Conservation (phyloP, 2,113 vertebrate species). For the Perognathus longimembris region DNA sequence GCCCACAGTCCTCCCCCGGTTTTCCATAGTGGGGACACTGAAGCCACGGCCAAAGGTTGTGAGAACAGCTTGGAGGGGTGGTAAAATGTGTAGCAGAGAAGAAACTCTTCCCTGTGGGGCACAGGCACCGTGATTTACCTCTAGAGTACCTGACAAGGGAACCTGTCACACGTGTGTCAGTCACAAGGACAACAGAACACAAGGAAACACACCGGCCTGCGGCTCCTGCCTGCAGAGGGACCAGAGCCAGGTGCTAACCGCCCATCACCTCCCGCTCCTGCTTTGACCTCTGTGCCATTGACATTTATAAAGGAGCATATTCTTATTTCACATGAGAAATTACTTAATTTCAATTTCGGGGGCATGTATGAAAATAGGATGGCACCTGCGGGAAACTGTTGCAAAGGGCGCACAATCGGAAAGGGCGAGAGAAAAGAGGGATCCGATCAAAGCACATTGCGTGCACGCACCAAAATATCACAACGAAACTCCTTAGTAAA, state of each 20-base stretch:
- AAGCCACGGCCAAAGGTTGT: neutral
- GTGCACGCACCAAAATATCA: too few relatives aligned
- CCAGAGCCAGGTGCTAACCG: neutral
- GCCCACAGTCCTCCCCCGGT: too few relatives aligned
- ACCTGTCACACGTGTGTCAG: neutral
- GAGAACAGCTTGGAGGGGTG: neutral
- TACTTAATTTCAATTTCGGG: neutral
- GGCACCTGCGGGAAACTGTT: too few relatives aligned
- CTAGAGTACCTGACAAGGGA: neutral
- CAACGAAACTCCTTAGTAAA: too few relatives aligned
- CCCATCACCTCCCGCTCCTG: neutral
- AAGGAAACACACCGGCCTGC: neutral
- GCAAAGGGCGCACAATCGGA: too few relatives aligned
- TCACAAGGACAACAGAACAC: neutral
- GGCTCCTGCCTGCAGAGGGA: neutral
- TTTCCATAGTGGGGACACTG: too few relatives aligned
- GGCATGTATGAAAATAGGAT: too few relatives aligned
- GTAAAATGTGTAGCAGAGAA: neutral
- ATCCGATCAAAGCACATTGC: too few relatives aligned
- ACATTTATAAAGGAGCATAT: neutral
- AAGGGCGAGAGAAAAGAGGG: too few relatives aligned
- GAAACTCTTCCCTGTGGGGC: too few relatives aligned
- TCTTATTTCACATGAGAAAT: neutral
- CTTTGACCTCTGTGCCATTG: neutral
- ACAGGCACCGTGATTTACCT: neutral